Conservation (phyloP, 2,113 vertebrate genomes). For the Cygnus buccinator region DNA sequence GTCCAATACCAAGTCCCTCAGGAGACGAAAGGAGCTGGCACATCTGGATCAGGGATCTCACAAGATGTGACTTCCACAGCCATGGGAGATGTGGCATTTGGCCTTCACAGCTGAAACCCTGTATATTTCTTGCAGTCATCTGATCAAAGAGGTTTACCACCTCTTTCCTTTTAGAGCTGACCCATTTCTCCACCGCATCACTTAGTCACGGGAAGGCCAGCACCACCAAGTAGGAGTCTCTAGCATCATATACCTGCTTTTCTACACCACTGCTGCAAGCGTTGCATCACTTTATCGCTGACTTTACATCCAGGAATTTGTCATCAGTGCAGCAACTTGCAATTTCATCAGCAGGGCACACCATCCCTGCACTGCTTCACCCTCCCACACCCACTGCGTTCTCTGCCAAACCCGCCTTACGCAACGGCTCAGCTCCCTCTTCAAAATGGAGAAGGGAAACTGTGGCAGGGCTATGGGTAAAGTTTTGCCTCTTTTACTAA, state of each 20-base stretch:
- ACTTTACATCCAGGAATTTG: not conserved
- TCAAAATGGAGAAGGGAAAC: not conserved
- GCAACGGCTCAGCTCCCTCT: not conserved
- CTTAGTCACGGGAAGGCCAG: not conserved
- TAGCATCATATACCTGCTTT: not conserved
- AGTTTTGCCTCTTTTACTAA: not conserved
- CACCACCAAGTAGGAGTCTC: not conserved
- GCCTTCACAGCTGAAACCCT: not conserved
- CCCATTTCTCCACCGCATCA: not conserved
- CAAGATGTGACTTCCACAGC: not conserved
- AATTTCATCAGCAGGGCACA: not conserved
- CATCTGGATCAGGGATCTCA: not conserved
- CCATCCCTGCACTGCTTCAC: not conserved
- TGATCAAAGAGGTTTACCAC: not conserved
- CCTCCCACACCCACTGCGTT: not conserved
- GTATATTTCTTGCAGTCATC: not conserved
- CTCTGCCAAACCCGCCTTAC: not conserved
- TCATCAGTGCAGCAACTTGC: not conserved
- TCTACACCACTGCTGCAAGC: accelerated
- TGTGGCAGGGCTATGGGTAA: not conserved
- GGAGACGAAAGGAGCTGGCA: not conserved
- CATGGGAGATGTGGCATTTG: not conserved
- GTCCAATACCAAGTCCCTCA: not conserved
- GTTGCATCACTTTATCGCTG: not conserved
- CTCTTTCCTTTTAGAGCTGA: not conserved